A percentile compares a stretch with the other conserved stretches of the same genome.
These are phyloP conservation scores for Halyomorpha halys DNA, from an alignment of 1,140 invertebrate species.

Conservation along the genomic window DNA sequence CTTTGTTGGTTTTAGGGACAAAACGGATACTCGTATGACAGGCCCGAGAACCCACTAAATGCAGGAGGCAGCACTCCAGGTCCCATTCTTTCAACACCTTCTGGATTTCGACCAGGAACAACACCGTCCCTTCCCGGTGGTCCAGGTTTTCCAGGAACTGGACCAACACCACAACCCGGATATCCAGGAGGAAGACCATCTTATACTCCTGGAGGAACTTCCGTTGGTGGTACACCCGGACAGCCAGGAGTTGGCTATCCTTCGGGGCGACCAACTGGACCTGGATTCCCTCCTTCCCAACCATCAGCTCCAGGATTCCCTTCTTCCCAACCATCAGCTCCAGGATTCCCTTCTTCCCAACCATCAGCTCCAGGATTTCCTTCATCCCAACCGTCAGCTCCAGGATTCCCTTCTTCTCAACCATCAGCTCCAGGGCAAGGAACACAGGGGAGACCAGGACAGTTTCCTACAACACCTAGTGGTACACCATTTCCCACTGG, in stretches of 20 bases:
- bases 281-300: conserved; percentile 11
- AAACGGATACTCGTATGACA: conserved; percentile 45
- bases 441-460: conserved; percentile 21
- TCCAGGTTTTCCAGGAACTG: conserved; percentile 7
- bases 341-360: no score
- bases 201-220: not conserved
- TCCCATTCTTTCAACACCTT: conserved; percentile 23
- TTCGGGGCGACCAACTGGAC: conserved; percentile 12
- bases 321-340: no score
- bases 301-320: no score
- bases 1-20: conserved; percentile 35
- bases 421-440: conserved; percentile 24
- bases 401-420: no score
- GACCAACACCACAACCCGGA: conserved; percentile 7
- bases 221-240: conserved; percentile 4
- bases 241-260: conserved; percentile 12
- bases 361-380: no score
- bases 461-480: conserved; percentile 21
- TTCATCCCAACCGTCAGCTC: no score
- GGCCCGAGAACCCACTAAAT: conserved; percentile 40
- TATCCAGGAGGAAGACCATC: conserved; percentile 30
- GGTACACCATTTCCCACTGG: conserved; percentile 25
- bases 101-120: conserved; percentile 20
- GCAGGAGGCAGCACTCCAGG: conserved; percentile 20
- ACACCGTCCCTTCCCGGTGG: not conserved